A percentile compares a stretch with the other conserved stretches of the same genome.
Evolutionary conservation across 1,140 invertebrate species (phyloP).

Genomic region (Acromyrmex charruanus): DNA sequence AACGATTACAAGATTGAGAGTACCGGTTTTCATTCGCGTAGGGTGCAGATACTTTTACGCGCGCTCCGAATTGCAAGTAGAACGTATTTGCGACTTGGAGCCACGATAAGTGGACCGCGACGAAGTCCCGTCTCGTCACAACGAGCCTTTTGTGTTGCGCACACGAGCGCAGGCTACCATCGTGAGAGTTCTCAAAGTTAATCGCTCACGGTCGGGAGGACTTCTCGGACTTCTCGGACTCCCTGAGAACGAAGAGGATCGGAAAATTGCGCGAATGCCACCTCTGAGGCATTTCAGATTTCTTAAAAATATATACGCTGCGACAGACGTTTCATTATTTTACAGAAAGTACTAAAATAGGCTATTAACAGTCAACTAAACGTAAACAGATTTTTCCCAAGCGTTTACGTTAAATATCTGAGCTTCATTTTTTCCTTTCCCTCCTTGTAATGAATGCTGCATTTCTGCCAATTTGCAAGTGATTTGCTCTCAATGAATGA

Average conservation of each 20-base stretch:
- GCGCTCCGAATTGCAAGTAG: constrained; percentile 74
- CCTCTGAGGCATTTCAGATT: neutral
- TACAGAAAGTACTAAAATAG: neutral
- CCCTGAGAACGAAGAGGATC: neutral
- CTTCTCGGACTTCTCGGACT: neutral
- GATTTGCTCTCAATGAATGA: too few species aligned
- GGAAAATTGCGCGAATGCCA: neutral
- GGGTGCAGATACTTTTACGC: constrained; percentile 40
- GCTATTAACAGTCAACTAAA: neutral
- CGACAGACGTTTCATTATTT: neutral
- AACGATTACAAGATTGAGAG: constrained; percentile 18
- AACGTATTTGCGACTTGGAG: constrained; percentile 69
- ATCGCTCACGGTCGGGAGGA: constrained; percentile 32
- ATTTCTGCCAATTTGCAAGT: too few species aligned
- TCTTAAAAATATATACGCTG: neutral
- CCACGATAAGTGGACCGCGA: constrained; percentile 83
- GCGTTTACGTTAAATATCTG: neutral
- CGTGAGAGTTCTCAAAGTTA: constrained; percentile 48
- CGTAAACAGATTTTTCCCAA: neutral
- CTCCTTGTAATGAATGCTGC: too few species aligned
- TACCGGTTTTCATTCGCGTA: constrained; percentile 29
- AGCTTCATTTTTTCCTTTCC: too few species aligned
- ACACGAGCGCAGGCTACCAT: constrained; percentile 37
- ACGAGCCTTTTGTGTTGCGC: constrained; percentile 75
- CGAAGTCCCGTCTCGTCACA: constrained; percentile 79